Evolutionary conservation across 2,888 invertebrate genomes (phyloP), one percentile per base, ranked within the genome.

Genomic region (Gari tellinella): DNA sequence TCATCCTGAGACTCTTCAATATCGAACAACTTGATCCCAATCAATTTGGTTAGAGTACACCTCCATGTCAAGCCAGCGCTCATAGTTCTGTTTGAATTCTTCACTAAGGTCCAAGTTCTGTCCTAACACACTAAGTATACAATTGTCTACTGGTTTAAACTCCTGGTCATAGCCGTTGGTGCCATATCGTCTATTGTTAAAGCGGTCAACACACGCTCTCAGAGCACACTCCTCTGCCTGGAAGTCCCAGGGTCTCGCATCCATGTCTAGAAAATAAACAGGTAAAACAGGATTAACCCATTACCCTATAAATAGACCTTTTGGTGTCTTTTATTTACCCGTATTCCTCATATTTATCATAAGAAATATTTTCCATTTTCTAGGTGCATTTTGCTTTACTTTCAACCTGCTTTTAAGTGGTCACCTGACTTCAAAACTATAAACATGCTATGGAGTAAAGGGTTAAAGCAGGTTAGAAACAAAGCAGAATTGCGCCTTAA

Each of bases 171-270:
- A 94, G 7, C 90, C 88, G 52, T 89, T 88, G 14, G 83, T 84
- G n/a, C 94, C 94, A 91, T 99, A 99, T 78, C 99, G 94, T 23
- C 99, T 94, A 89, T 96, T 95, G 92, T 99, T 99, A 90, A 99
- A 99, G 70, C 97, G 94, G 93, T 99, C 99, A 2, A 99, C 99
- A 80, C 96, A 97, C 0, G 96, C 95, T 74, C 99, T 94, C 67
- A 99, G 93, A 14, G 97, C 96, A 92, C 98, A 97, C 91, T 99
- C 99, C 92, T 99, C 99, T 38, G 97, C 97, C 93, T 99, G 94
- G 84, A 93, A 99, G 92, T 99, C 99, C 98, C 98, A 99, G 0
- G 99, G 99, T 72, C 98, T 94, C 0, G 98, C 98, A 93, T 99
- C 98, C 86, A 99, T 94, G 93, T 99, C 97, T 95, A n/a, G 80